phyloP scores from a whole-genome alignment of 2,888 invertebrate species.

The Acanthosepion pharaonis region DNA sequence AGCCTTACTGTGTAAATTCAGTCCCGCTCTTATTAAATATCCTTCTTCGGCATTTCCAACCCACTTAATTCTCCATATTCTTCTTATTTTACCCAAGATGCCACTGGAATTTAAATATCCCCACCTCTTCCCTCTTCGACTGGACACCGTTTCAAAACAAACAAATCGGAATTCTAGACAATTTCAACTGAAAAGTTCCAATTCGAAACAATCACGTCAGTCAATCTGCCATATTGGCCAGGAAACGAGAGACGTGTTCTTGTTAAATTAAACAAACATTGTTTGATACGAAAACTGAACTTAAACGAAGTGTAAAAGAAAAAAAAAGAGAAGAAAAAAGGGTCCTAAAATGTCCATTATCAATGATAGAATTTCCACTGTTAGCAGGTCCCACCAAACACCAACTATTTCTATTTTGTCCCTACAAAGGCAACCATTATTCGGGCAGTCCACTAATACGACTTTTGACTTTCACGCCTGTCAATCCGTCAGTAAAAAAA shows the following conservation, averaged over 20 bases:
- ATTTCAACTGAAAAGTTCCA: not conserved
- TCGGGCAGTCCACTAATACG: not conserved
- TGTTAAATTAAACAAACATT: constrained; percentile 14
- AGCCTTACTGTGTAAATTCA: not conserved
- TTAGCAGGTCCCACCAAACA: not conserved
- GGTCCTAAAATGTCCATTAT: not conserved
- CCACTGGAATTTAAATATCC: not conserved
- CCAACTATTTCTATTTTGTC: not conserved
- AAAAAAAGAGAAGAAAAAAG: not conserved
- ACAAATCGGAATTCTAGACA: not conserved
- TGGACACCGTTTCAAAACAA: not conserved
- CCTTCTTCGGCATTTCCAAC: not conserved
- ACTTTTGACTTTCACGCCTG: not conserved
- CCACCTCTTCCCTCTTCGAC: not conserved
- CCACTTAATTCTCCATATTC: not conserved
- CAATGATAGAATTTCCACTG: not conserved
- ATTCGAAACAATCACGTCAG: not conserved
- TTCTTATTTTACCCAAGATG: not conserved
- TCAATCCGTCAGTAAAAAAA: not conserved
- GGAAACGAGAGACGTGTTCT: not conserved
- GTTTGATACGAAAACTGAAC: not conserved
- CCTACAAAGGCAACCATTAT: not conserved
- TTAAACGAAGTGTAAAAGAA: not conserved
- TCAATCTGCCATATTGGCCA: not conserved
- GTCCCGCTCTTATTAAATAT: not conserved